Percentiles rank a stretch among this genome's conserved stretches.
These are phyloP conservation scores for Pollenia amentaria DNA, from an alignment of 2,888 invertebrate genomes.

Conservation along the genomic window DNA sequence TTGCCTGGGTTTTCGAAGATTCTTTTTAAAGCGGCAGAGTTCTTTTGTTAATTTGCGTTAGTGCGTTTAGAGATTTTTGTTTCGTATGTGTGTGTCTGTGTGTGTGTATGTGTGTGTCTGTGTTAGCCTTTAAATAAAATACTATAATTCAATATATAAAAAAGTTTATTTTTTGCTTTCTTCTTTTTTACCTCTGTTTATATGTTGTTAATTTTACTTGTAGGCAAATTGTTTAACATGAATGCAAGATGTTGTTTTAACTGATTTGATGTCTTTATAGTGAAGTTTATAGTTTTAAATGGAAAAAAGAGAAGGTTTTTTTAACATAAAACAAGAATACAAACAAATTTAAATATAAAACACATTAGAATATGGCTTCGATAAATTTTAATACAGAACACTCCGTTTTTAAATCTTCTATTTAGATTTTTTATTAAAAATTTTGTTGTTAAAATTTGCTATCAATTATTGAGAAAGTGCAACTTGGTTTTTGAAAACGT, in stretches of 20 bases:
- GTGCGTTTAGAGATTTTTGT: constrained; percentile 1
- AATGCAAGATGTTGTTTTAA: constrained; percentile 51
- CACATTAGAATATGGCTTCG: too few relatives aligned
- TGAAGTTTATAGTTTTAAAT: constrained; percentile 17
- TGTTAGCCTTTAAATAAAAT: not conserved
- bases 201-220: constrained; percentile 46
- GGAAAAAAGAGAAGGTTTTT: not conserved
- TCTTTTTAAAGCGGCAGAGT: constrained; percentile 72
- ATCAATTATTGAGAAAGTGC: too few relatives aligned
- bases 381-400: too few relatives aligned
- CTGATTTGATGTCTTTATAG: constrained; percentile 60
- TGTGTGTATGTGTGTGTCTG: not conserved
- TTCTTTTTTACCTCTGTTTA: constrained; percentile 24
- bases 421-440: too few relatives aligned
- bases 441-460: too few relatives aligned
- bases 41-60: constrained; percentile 63
- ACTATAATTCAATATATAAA: constrained; percentile 23
- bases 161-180: not conserved
- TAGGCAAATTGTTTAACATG: constrained; percentile 62
- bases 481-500: too few relatives aligned
- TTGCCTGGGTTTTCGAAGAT: constrained; percentile 12
- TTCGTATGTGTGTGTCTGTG: not conserved
- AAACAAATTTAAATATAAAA: not conserved
- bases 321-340: not conserved
- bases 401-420: too few relatives aligned